Evolutionary conservation across 2,797 vertebrate genomes (phyloP), one percentile per base, ranked within the genome.

Genomic region (Scarus forsteni): DNA sequence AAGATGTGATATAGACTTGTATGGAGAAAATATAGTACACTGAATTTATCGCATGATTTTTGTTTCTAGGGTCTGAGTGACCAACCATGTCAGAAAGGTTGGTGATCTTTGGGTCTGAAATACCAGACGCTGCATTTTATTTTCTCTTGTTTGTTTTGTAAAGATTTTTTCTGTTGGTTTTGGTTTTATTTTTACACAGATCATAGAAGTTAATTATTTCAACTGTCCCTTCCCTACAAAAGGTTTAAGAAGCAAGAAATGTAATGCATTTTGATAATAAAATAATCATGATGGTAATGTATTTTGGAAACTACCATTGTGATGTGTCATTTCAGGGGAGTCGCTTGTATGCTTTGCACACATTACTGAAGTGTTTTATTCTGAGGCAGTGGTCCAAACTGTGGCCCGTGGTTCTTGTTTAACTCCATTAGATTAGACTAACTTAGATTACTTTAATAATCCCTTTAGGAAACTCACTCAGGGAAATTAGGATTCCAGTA

Each of bases 201-300:
- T 95, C 94, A 90, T 89, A 91, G 87, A 84, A 96, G 95, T 95
- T 27, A 95, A 96, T 93, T 90, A 96, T 97, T 96, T 97, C 95
- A 95, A 96, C 80, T 96, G 95, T 95, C 95, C 82, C 75, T 86
- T 84, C 75, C 73, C 63, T 10, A 15, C 27, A 88, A 91, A 91
- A 83, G 84, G 84, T 89, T 90, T 85, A 89, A 91, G 78, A 90
- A 89, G 73, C 79, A 91, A 89, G 76, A 97, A 95, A 97, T 97
- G 95, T 97, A 96, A 96, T 96, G 95, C 96, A 95, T 97, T 98
- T 98, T 98, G 95, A 97, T 97, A 98, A 98, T 98, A 98, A 98
- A 98, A 96, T 95, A 95, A 95, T 97, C 95, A 96, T 96, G 94
- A 95, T 95, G 94, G 94, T 95, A 93, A 93, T 68, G 78, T 87